These are phyloP conservation scores for Thamnophis sirtalis DNA, from an alignment of 2,113 vertebrate genomes.

Conservation along the genomic window DNA sequence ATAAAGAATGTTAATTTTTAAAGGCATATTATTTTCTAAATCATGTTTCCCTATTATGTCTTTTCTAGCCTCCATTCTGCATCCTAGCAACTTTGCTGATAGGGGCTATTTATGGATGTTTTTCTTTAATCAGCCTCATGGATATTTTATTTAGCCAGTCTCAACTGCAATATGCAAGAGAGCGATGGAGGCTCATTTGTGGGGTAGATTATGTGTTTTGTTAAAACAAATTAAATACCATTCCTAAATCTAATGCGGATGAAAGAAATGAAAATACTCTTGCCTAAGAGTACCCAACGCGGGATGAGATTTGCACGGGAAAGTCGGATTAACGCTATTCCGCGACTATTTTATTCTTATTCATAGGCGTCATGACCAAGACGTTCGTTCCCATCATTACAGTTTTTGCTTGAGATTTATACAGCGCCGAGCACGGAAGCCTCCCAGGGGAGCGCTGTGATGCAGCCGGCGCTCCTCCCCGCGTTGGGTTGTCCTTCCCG, in stretches of 20 bases:
- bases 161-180: background rate
- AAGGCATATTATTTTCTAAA: background rate
- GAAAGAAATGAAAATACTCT: background rate
- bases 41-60: too few species aligned
- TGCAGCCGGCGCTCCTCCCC: constrained; percentile 9
- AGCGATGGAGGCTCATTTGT: background rate
- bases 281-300: background rate
- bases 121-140: background rate
- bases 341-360: background rate
- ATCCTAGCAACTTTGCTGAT: background rate
- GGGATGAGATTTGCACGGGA: background rate
- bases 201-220: background rate
- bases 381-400: background rate
- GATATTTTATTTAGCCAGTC: background rate
- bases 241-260: background rate
- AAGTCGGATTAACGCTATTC: background rate
- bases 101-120: background rate
- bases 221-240: background rate
- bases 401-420: background rate
- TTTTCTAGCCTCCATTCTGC: background rate
- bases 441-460: background rate
- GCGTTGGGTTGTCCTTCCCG: background rate
- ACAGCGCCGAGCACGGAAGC: constrained; percentile 5
- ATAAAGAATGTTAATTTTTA: background rate
- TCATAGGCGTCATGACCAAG: background rate